Evolutionary conservation across 1,140 invertebrate genomes (phyloP).

Genomic region (Aplysia californica): DNA sequence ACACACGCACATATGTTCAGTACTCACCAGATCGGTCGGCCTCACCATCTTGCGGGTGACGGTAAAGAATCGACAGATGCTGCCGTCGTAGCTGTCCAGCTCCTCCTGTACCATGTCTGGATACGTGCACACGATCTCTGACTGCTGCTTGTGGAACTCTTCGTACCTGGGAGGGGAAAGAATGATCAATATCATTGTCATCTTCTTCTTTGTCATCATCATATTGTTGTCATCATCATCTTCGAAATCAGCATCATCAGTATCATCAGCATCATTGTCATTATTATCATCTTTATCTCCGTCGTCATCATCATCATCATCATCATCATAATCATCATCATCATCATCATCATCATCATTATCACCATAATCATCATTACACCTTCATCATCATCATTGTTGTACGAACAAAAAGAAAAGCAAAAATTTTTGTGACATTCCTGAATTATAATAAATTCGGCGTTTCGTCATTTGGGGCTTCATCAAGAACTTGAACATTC

Average conservation of each 20-base stretch:
- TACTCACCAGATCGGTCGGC: not conserved
- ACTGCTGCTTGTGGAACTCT: conserved; percentile 59
- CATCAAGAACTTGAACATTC: too few relatives aligned
- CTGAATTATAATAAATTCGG: not conserved
- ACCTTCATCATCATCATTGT: too few relatives aligned
- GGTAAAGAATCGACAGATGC: conserved; percentile 60
- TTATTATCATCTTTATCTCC: too few relatives aligned
- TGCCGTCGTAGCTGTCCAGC: conserved; percentile 58
- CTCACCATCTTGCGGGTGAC: conserved; percentile 43
- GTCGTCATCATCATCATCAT: too few relatives aligned
- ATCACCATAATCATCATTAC: too few relatives aligned
- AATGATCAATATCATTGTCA: not conserved
- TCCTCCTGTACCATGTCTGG: conserved; percentile 62
- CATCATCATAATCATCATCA: too few relatives aligned
- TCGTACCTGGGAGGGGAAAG: conserved; percentile 52
- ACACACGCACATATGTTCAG: too few relatives aligned
- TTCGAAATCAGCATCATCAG: too few relatives aligned
- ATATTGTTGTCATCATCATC: not conserved
- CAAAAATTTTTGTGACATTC: not conserved
- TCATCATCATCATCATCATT: too few relatives aligned
- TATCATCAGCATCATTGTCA: too few relatives aligned
- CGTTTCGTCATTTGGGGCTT: too few relatives aligned
- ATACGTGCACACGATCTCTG: conserved; percentile 60
- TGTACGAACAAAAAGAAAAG: not conserved
- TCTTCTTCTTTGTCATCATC: not conserved